Evolutionary conservation across 2,888 invertebrate species (phyloP), one percentile per base, ranked within the genome.

Genomic region (Ormyrus pomaceus): DNA sequence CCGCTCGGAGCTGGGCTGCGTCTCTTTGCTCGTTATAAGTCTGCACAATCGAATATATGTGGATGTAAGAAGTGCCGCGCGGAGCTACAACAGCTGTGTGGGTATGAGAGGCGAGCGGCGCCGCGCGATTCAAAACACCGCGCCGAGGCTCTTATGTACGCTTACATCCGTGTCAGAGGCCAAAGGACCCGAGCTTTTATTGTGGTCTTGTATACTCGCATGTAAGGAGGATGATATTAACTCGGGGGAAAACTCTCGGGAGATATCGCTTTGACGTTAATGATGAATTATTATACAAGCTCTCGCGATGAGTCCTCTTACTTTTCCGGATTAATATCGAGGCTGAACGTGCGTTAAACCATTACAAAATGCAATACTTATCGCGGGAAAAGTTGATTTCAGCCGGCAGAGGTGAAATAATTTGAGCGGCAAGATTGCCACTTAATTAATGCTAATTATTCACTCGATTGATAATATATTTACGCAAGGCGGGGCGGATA

Each of bases 91-190:
- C 71, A 61, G 13, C n/a, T 68, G 19, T 46, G 11, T 70, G 6
- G 8, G 8, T 53, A 59, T 46, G 50, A 53, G n/a, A 9, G 69
- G 62, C n/a, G 59, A 5, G 34, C 58, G 51, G 72, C 61, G 6
- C 34, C 7, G 58, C 62, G 69, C 55, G 55, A 59, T 79, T 79
- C 61, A 73, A 73, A 68, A 65, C 62, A 50, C 76, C 62, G 66
- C 75, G 71, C 34, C 34, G 34, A 34, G 34, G 34, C 34, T 34
- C 34, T 34, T 34, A 34, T 81, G 82, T 2, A 2, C 19, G 13
- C 80, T 82, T 78, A 82, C 81, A 82, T 82, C 82, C 81, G 82
- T 77, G 81, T 83, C 81, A 65, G 73, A 78, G 72, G 78, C 73
- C 77, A 66, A 46, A 72, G n/a, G 58, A 74, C 8, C 45, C 19